Evolutionary conservation across 1,140 invertebrate species (phyloP), one percentile per base, ranked within the genome.

Genomic region (Zeugodacus cucurbitae): DNA sequence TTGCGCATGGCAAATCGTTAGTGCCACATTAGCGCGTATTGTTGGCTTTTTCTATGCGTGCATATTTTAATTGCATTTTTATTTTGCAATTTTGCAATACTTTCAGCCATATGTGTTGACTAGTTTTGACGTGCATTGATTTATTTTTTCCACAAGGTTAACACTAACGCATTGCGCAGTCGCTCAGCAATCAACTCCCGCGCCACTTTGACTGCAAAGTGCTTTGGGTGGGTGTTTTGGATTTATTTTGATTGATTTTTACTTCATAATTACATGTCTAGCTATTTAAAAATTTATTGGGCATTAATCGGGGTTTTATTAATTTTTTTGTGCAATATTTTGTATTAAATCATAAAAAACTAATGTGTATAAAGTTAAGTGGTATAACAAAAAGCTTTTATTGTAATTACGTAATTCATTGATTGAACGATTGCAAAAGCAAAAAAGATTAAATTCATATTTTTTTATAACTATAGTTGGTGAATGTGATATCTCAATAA

Each of bases 61-160:
- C 5, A 62, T 67, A 0, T 67, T 74, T 74, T 74, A 37, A 37
- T 74, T 74, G 20, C 20, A 20, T 10, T 74, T 74, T 17, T 74
- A 74, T 74, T 74, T 37, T 10, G 14, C 34, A 74, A 74, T 74
- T 74, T 41, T 37, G 67, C 17, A 74, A 74, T 22, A 34, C 34
- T 74, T 41, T 74, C 41, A 20, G 2, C 67, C 34, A 41, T 37
- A 74, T 74, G 14, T 41, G 67, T 5, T 32, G 34, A 41, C 34
- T 41, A 37, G 22, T 74, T 74, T 32, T 74, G 34, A 20, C 67
- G 34, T 37, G 32, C 32, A 37, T 74, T 74, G 67, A 74, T 74
- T 74, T 74, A 74, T 74, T 41, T 74, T 37, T 62, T 7, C n/a
- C 58, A 37, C 67, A 74, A 74, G 67, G 67, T 74, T 74, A 74